Percentiles rank a stretch among this genome's conserved stretches.
These are phyloP conservation scores for Tragelaphus strepsiceros DNA, from an alignment of 2,113 vertebrate genomes.

Conservation along the genomic window DNA sequence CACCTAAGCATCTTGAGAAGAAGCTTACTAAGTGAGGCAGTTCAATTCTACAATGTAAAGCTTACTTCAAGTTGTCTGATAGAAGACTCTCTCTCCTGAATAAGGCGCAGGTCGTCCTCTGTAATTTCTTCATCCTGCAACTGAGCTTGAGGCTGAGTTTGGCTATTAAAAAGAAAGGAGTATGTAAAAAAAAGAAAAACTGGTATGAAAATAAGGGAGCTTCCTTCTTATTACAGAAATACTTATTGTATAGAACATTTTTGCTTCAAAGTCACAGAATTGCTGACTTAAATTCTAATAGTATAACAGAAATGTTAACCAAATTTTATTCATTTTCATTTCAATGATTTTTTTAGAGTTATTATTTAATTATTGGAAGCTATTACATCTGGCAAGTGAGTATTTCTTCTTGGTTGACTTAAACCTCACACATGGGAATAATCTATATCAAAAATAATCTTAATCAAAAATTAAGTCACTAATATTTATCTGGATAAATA, in stretches of 20 bases:
- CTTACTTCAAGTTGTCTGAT: slow-evolving; percentile 94
- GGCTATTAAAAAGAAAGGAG: slow-evolving; percentile 69
- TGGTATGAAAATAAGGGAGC: not conserved
- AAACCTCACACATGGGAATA: not conserved
- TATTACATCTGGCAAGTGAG: not conserved
- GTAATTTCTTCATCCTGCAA: slow-evolving; percentile 90
- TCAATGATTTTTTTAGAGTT: not conserved
- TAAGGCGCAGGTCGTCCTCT: slow-evolving; percentile 93
- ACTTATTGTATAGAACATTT: not conserved
- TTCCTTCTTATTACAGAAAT: not conserved
- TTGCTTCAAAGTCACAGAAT: not conserved
- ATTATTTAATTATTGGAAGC: slow-evolving; percentile 11
- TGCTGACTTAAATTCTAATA: not conserved
- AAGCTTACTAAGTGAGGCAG: not conserved
- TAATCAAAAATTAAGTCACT: not conserved
- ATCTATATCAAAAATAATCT: not conserved
- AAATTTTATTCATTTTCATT: not conserved
- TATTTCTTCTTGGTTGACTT: not conserved
- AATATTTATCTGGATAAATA: slow-evolving; percentile 22
- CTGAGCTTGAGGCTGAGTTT: slow-evolving; percentile 83
- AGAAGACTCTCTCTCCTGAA: slow-evolving; percentile 91
- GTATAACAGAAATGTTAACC: not conserved
- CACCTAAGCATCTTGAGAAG: not conserved
- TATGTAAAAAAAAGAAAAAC: not conserved
- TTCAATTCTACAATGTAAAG: fast-evolving